These are phyloP conservation scores for Marronus borbonicus DNA, from an alignment of 2,888 invertebrate species.

Conservation along the genomic window DNA sequence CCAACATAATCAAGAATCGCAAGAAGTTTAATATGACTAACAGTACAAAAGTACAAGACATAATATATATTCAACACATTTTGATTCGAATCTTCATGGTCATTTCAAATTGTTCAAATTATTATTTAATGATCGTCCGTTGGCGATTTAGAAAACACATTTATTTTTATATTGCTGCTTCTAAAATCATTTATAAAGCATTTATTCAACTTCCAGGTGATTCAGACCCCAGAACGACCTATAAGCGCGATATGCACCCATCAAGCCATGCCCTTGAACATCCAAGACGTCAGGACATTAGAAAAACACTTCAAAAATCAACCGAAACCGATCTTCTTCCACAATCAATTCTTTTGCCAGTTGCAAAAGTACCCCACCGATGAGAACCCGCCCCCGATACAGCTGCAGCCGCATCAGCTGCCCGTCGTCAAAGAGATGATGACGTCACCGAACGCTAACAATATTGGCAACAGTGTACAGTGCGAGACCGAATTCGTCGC, in stretches of 20 bases:
- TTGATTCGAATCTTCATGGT: too few species aligned
- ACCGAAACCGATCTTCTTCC: conserved; percentile 49
- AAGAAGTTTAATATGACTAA: too few species aligned
- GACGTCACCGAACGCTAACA: conserved; percentile 1
- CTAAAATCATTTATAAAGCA: neutral
- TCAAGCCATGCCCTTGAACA: conserved; percentile 66
- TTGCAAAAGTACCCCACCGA: conserved; percentile 29
- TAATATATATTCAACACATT: too few species aligned
- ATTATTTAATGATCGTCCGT: too few species aligned
- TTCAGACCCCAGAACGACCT: conserved; percentile 58
- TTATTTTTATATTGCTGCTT: too few species aligned
- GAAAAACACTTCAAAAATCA: conserved; percentile 70
- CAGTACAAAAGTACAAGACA: too few species aligned
- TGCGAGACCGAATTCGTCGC: conserved; percentile 38
- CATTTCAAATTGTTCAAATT: too few species aligned
- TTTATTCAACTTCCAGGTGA: conserved; percentile 50
- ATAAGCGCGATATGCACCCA: conserved; percentile 50
- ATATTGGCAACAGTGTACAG: conserved; percentile 30
- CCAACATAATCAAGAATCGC: too few species aligned
- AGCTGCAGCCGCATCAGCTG: conserved; percentile 8
- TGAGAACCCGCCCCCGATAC: conserved; percentile 1
- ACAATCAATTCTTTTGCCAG: conserved; percentile 28
- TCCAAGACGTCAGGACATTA: conserved; percentile 71
- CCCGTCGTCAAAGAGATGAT: conserved; percentile 11
- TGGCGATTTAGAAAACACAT: too few species aligned